Base-by-base conservation (phyloP, 2,888 invertebrate species). In the Amblyjoppa fuscipennis region DNA sequence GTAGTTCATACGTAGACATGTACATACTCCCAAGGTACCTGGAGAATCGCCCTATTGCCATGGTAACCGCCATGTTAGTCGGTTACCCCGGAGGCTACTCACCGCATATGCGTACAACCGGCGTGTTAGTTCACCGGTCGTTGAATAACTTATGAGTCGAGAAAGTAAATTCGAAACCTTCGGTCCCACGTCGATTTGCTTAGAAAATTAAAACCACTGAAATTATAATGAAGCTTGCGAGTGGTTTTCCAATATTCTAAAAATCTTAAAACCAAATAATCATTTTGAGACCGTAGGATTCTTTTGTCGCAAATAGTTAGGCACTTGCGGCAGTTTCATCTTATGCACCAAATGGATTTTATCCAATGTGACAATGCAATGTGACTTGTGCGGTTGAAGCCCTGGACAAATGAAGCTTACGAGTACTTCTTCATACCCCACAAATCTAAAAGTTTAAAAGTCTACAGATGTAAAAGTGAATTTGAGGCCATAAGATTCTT, bases 21-120 rank as follows among this genome's bases (percentile, higher is more conserved):
- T 45, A 75, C 53, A 66, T 71, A 41, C 69, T 70, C 68, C 49
- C 53, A 59, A 74, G 64, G 80, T 49, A 75, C 69, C 69, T 77
- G 51, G 56, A 80, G 80, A 82, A 84, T 80, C 81, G 80, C 76
- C 74, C 81, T 81, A 82, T 84, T 68, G 76, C 76, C 84, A 82
- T 86, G 84, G 86, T 81, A 87, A 87, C 87, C 86, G 53, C 61
- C 76, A 71, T 69, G 80, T 82, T 82, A 81, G 84, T 75, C 51
- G 77, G 77, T 76, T 76, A 78, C 86, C 77, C 77, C 38, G 51
- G 83, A 75, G 84, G 73, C 76, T 85, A 77, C 76, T 76, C 59
- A 70, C 34, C 64, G 64, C 66, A 66, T 81, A 56, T 81, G 77
- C 73, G 53, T 66, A 61, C 69, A 70, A 71, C 20, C 28, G 41